These are phyloP conservation scores for Phyllopteryx taeniolatus DNA, from an alignment of 2,113 vertebrate species.

Conservation along the genomic window DNA sequence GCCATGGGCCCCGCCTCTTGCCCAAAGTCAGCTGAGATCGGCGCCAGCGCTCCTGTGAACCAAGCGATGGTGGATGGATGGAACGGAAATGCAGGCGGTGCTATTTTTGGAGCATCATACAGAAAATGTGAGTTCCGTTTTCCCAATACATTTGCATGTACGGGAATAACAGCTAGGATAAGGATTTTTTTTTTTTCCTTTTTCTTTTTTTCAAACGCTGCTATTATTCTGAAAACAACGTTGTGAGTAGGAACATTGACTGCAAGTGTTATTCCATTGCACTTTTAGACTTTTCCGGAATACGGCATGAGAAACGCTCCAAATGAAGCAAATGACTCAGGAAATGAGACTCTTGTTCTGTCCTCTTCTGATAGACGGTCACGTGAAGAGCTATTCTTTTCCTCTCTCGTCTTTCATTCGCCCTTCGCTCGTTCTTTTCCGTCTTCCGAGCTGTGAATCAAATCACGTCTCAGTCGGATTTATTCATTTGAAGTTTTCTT, in stretches of 20 bases:
- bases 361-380: slow-evolving; percentile 51
- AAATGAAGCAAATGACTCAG: slow-evolving; percentile 72
- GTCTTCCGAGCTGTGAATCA: slow-evolving; percentile 14
- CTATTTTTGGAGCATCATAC: too few relatives aligned
- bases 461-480: slow-evolving; percentile 23
- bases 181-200: not conserved
- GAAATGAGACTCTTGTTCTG: slow-evolving; percentile 67
- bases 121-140: too few relatives aligned
- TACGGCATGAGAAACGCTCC: slow-evolving; percentile 26
- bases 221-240: not conserved
- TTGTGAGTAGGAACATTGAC: not conserved
- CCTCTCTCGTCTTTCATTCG: slow-evolving; percentile 49
- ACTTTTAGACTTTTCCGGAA: not conserved
- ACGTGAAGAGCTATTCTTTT: slow-evolving; percentile 53
- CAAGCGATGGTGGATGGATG: too few relatives aligned
- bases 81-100: too few relatives aligned
- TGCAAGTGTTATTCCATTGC: not conserved
- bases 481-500: slow-evolving; percentile 26
- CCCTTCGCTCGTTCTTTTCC: slow-evolving; percentile 48
- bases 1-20: too few relatives aligned
- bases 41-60: too few relatives aligned
- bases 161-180: not conserved
- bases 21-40: too few relatives aligned
- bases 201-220: not conserved
- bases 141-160: not conserved